These are phyloP conservation scores for Poecilobothrus nobilitatus DNA, from an alignment of 2,888 invertebrate genomes.

Conservation along the genomic window DNA sequence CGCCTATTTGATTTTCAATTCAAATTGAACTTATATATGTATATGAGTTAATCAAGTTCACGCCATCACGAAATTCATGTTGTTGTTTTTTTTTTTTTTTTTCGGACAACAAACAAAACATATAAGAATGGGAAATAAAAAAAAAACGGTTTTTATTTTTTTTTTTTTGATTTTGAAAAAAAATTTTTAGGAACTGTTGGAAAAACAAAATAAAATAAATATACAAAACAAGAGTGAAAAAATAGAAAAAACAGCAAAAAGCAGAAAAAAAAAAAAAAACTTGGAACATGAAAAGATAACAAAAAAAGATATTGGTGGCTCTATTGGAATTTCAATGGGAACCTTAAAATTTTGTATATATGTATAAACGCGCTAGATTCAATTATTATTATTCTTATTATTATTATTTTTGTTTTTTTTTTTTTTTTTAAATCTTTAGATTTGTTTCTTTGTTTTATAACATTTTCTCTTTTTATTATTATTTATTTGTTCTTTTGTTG, in stretches of 20 bases:
- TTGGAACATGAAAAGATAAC: neutral
- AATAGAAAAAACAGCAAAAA: neutral
- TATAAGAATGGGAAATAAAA: neutral
- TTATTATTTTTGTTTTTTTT: neutral
- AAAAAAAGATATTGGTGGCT: neutral
- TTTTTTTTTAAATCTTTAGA: neutral
- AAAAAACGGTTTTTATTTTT: neutral
- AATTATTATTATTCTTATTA: neutral
- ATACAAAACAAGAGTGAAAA: neutral
- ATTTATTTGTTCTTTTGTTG: neutral
- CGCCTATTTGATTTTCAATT: neutral
- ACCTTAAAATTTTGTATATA: neutral
- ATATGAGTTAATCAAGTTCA: constrained; percentile 6
- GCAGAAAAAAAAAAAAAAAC: neutral
- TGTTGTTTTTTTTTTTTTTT: neutral
- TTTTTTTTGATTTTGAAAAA: no score
- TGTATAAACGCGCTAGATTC: neutral
- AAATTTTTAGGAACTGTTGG: no score
- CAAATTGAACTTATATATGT: neutral
- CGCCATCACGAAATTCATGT: constrained; percentile 4
- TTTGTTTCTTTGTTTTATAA: no score
- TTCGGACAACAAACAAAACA: neutral
- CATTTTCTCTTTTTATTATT: neutral
- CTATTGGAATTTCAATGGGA: no score
- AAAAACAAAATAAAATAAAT: no score